Evolutionary conservation across 2,888 invertebrate genomes (phyloP), one percentile per base, ranked within the genome.

Genomic region (Dynastes maya): DNA sequence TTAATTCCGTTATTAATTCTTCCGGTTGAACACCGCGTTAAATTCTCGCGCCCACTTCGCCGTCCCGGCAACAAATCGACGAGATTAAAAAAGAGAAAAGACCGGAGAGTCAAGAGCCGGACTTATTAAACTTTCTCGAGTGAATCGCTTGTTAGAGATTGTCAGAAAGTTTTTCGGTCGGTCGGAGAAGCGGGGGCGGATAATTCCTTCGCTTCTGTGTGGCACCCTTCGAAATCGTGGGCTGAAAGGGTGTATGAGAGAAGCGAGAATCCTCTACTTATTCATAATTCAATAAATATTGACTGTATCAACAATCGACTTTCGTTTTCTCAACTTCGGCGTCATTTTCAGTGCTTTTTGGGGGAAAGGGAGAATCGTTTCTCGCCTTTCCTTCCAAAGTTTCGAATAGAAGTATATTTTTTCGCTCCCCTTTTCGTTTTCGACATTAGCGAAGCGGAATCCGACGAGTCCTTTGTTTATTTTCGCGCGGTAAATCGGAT

Each of bases 221-320:
- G 27, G 29, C 68, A 53, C 45, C 45, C 45, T 45, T 45, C 49
- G 37, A 37, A 16, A 32, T 37, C 37, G 37, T 5, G 40, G 16
- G 2, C 6, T 37, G 65, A 16, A 65, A 22, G 1, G 55, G 16
- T 1, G 5, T 55, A n/a, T 3, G 8, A 29, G 11, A 51, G 27
- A 51, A 16, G 9, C n/a, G 49, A 61, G 61, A 61, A 74, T 74
- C 72, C 22, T 74, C 72, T 74, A 40, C 72, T 74, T 74, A 74
- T 74, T 74, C 72, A 74, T 74, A 74, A 74, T 74, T 74, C 72
- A 74, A 74, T 74, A 74, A 74, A 74, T 74, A 74, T 74, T 74
- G 72, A 74, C 72, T 74, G 45, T 72, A 72, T 72, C 72, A 72
- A 72, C 58, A 72, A 55, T 45, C 55, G 61, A 61, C 61, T 45